Evolutionary conservation across 2,888 invertebrate species (phyloP).

Genomic region (Drosophila robusta): DNA sequence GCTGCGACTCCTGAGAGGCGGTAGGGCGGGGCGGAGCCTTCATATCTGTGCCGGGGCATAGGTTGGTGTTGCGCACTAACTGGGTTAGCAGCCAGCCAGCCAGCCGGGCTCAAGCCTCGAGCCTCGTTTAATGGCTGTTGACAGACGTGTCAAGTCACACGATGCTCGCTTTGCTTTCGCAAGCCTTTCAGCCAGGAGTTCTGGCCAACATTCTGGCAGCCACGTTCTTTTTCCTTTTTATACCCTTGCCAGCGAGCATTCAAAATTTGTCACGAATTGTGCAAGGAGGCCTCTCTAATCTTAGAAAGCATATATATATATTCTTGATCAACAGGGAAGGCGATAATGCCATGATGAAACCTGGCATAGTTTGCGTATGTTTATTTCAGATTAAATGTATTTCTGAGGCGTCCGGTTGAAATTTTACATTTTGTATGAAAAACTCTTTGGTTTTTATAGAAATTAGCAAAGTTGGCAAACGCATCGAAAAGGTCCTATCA

Average conservation of each 20-base stretch:
- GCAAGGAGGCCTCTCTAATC: not conserved
- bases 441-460: too few relatives aligned
- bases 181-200: slow-evolving; percentile 39
- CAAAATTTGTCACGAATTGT: not conserved
- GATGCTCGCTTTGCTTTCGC: slow-evolving; percentile 54
- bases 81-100: slow-evolving; percentile 70
- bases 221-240: slow-evolving; percentile 6
- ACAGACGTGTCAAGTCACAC: slow-evolving; percentile 79
- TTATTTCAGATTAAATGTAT: too few relatives aligned
- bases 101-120: slow-evolving; percentile 26
- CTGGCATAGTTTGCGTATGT: too few relatives aligned
- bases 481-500: too few relatives aligned
- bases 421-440: too few relatives aligned
- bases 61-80: slow-evolving; percentile 59
- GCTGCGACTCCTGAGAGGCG: slow-evolving; percentile 49
- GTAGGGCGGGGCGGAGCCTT: not conserved
- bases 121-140: slow-evolving; percentile 81
- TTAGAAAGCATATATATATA: too few relatives aligned
- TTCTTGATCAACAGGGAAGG: too few relatives aligned
- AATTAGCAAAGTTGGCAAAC: too few relatives aligned
- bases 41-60: slow-evolving; percentile 73
- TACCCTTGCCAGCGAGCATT: not conserved
- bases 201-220: slow-evolving; percentile 12
- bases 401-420: too few relatives aligned
- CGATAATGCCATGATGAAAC: too few relatives aligned